Conservation (phyloP, 2,888 invertebrate species). For the Yponomeuta malinellus region DNA sequence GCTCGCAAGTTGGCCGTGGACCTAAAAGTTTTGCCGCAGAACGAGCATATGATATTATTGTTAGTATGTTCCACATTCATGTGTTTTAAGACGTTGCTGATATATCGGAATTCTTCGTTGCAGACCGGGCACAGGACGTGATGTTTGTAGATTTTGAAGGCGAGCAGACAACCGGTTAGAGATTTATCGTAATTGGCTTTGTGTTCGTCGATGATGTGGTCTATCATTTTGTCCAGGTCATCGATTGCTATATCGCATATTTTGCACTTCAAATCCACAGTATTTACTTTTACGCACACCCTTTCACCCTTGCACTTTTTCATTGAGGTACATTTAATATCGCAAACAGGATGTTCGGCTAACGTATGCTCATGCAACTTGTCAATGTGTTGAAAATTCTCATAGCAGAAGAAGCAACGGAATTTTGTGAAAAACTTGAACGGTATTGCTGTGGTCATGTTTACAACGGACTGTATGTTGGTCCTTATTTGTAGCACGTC, state of each 20-base stretch:
- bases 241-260: slow-evolving; percentile 38
- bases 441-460: slow-evolving; percentile 62
- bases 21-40: slow-evolving; percentile 56
- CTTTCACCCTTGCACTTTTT: slow-evolving; percentile 59
- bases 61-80: slow-evolving; percentile 58
- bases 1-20: slow-evolving; percentile 51
- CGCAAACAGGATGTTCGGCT: slow-evolving; percentile 51
- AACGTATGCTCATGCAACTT: slow-evolving; percentile 50
- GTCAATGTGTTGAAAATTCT: slow-evolving; percentile 52
- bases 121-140: slow-evolving; percentile 58
- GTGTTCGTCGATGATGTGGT: slow-evolving; percentile 51
- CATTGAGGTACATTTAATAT: slow-evolving; percentile 52
- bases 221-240: slow-evolving; percentile 46
- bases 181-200: slow-evolving; percentile 54
- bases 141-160: slow-evolving; percentile 53
- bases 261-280: slow-evolving; percentile 49
- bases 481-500: slow-evolving; percentile 49
- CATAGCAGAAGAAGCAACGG: slow-evolving; percentile 59
- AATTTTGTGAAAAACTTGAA: slow-evolving; percentile 60
- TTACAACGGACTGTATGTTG: slow-evolving; percentile 57
- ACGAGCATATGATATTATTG: slow-evolving; percentile 60
- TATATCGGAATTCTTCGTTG: slow-evolving; percentile 48
- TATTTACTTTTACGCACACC: slow-evolving; percentile 53
- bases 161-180: slow-evolving; percentile 48
- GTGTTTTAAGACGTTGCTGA: slow-evolving; percentile 52